Conservation (phyloP, 1,140 invertebrate species). For the Calliphora vicina region DNA sequence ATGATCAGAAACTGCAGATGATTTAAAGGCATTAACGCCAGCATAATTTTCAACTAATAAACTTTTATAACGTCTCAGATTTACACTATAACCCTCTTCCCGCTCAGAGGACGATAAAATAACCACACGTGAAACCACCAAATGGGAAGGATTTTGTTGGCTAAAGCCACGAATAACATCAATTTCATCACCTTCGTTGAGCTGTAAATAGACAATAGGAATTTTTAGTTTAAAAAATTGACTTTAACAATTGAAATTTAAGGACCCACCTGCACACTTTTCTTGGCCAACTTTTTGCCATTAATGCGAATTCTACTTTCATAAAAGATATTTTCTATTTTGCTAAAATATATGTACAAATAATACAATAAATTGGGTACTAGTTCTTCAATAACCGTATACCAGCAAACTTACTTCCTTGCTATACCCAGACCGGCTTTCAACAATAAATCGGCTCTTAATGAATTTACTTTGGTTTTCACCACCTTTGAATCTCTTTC, state of each 20-base stretch:
- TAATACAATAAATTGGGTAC: too few relatives aligned
- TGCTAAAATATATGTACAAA: slow-evolving; percentile 62
- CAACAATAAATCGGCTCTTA: slow-evolving; percentile 71
- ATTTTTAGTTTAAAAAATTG: background rate
- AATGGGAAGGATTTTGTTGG: slow-evolving; percentile 68
- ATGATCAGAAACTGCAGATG: slow-evolving; percentile 46
- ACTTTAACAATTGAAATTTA: background rate
- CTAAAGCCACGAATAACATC: slow-evolving; percentile 70
- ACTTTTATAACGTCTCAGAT: slow-evolving; percentile 67
- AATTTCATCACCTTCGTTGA: slow-evolving; percentile 70
- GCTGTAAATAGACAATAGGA: slow-evolving; percentile 53
- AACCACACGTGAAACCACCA: slow-evolving; percentile 69
- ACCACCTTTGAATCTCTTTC: slow-evolving; percentile 69
- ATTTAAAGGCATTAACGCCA: slow-evolving; percentile 56
- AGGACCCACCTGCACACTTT: slow-evolving; percentile 65
- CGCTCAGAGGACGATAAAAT: slow-evolving; percentile 64
- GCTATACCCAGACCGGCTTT: slow-evolving; percentile 73
- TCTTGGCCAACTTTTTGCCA: slow-evolving; percentile 71
- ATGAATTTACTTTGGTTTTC: slow-evolving; percentile 68
- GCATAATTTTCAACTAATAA: slow-evolving; percentile 71
- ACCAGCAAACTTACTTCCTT: slow-evolving; percentile 71
- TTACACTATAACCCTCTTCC: slow-evolving; percentile 63
- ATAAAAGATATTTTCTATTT: slow-evolving; percentile 73
- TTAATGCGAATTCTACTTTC: slow-evolving; percentile 73
- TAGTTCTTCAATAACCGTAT: too few relatives aligned